A percentile compares a stretch with the other conserved stretches of the same genome.
These are phyloP conservation scores for Frankliniella fusca DNA, from an alignment of 2,888 invertebrate species.

Conservation along the genomic window DNA sequence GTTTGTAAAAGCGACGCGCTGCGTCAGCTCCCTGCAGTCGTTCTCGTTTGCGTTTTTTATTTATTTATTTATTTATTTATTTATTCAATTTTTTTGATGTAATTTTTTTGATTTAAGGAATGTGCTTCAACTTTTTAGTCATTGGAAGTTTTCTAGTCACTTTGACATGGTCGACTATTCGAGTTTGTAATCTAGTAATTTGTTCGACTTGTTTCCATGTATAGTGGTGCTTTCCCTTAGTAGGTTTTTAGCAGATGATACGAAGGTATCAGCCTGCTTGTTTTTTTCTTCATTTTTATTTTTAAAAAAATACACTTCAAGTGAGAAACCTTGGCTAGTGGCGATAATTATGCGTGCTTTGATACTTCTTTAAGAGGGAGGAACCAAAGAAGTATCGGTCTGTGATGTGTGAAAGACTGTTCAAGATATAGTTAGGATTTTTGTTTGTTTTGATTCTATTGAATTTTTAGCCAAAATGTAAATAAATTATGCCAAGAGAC, in stretches of 20 bases:
- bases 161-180: background rate
- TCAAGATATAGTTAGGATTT: background rate
- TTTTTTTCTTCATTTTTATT: background rate
- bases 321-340: background rate
- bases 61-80: too few species aligned
- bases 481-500: too few species aligned
- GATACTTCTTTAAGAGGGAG: background rate
- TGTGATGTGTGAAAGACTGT: constrained; percentile 21
- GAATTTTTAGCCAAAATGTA: background rate
- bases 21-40: too few species aligned
- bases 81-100: too few species aligned
- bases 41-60: too few species aligned
- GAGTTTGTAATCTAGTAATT: background rate
- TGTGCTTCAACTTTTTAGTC: background rate
- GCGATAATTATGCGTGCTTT: background rate
- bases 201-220: background rate
- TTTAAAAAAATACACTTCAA: background rate
- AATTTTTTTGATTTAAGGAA: too few species aligned
- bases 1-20: too few species aligned
- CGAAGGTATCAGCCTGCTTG: background rate
- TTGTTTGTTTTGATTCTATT: background rate
- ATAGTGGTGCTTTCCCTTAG: background rate
- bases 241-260: background rate
- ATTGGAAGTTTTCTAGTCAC: background rate
- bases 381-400: background rate